phyloP scores from a whole-genome alignment of 2,797 vertebrate species.

The Sylvilagus floridanus region DNA sequence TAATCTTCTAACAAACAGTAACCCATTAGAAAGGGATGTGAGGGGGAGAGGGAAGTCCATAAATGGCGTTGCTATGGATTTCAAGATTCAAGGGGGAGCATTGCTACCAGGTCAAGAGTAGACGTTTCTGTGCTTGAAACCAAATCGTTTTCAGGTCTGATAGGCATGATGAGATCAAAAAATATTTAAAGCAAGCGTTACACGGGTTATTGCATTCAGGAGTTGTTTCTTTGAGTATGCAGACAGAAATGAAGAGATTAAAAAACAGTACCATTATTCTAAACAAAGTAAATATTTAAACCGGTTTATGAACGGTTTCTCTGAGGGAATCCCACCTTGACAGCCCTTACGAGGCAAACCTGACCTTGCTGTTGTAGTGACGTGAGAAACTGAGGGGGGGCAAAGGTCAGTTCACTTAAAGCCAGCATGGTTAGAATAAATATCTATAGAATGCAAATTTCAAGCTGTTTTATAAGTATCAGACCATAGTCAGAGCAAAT shows the following conservation, averaged over 20 bases:
- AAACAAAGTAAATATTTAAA: conserved; percentile 10
- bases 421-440: background rate
- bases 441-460: background rate
- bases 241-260: background rate
- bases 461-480: conserved; percentile 31
- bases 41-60: background rate
- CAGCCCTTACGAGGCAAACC: background rate
- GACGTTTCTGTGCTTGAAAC: background rate
- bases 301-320: background rate
- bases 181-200: background rate
- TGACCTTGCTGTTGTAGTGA: background rate
- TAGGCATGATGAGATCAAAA: background rate
- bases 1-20: background rate
- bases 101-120: conserved; percentile 8
- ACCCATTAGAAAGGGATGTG: background rate
- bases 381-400: background rate
- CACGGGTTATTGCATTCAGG: background rate
- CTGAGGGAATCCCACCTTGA: background rate
- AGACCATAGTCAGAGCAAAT: background rate
- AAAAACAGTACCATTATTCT: background rate
- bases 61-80: background rate
- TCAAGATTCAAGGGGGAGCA: background rate
- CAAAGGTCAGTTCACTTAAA: background rate
- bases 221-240: background rate
- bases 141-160: conserved; percentile 41